Conservation (phyloP, 2,888 invertebrate genomes). For the Yponomeuta cagnagella region DNA sequence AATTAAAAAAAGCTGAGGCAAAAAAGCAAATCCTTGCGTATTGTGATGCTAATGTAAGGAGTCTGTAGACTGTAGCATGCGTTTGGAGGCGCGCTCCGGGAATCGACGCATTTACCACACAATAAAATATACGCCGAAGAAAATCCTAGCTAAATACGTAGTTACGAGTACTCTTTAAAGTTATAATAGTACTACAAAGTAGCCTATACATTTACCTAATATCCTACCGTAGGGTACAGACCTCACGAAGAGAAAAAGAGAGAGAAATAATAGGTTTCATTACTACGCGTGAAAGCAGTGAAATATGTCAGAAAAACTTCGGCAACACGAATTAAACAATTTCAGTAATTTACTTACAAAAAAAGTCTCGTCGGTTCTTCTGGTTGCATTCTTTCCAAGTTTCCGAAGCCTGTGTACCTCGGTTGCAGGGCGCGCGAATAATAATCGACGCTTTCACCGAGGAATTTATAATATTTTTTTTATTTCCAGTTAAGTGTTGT, state of each 20-base stretch:
- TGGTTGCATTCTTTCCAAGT: background rate
- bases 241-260: background rate
- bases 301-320: too few species aligned
- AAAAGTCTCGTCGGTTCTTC: too few species aligned
- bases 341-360: too few species aligned
- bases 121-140: too few species aligned
- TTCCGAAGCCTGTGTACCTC: background rate
- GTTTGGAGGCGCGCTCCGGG: too few species aligned
- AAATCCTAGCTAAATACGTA: too few species aligned
- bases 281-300: too few species aligned
- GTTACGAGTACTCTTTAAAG: too few species aligned
- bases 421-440: background rate
- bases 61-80: constrained; percentile 22
- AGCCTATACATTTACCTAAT: too few species aligned
- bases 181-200: too few species aligned
- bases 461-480: constrained; percentile 66
- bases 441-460: background rate
- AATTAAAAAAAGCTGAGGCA: constrained; percentile 64
- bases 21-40: constrained; percentile 35
- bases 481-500: constrained; percentile 64
- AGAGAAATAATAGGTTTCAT: background rate
- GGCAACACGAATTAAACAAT: too few species aligned
- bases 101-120: constrained; percentile 28
- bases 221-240: too few species aligned
- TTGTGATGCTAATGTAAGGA: constrained; percentile 57